Evolutionary conservation across 2,113 vertebrate species (phyloP).

Genomic region (Burhinus oedicnemus): DNA sequence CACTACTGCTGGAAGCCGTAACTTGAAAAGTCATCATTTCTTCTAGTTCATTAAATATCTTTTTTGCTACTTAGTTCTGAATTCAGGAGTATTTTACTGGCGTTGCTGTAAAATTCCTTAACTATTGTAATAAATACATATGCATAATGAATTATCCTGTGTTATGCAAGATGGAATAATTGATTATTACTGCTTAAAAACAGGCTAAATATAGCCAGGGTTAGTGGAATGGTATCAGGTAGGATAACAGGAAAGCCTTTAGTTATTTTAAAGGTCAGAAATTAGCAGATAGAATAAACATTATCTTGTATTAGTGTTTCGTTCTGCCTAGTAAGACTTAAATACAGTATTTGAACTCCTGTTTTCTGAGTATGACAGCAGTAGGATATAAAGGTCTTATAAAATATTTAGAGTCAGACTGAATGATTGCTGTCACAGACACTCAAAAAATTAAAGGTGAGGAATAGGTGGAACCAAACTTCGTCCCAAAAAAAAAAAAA

Average conservation of each 20-base stretch:
- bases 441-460: not conserved
- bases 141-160: not conserved
- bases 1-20: not conserved
- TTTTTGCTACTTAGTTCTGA: not conserved
- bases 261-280: not conserved
- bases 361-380: not conserved
- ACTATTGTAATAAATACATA: not conserved
- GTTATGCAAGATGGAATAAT: not conserved
- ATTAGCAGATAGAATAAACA: not conserved
- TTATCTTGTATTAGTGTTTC: not conserved
- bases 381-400: not conserved
- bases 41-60: not conserved
- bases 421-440: not conserved
- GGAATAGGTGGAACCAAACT: not conserved
- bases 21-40: not conserved
- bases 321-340: not conserved
- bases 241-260: not conserved
- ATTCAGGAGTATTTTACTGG: not conserved
- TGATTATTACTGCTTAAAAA: not conserved
- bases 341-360: not conserved
- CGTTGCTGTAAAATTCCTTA: not conserved
- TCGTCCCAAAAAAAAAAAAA: not conserved
- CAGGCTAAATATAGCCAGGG: not conserved
- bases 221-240: not conserved
- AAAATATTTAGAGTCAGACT: not conserved